phyloP scores from a whole-genome alignment of 2,113 vertebrate genomes.

The Crotophaga sulcirostris region DNA sequence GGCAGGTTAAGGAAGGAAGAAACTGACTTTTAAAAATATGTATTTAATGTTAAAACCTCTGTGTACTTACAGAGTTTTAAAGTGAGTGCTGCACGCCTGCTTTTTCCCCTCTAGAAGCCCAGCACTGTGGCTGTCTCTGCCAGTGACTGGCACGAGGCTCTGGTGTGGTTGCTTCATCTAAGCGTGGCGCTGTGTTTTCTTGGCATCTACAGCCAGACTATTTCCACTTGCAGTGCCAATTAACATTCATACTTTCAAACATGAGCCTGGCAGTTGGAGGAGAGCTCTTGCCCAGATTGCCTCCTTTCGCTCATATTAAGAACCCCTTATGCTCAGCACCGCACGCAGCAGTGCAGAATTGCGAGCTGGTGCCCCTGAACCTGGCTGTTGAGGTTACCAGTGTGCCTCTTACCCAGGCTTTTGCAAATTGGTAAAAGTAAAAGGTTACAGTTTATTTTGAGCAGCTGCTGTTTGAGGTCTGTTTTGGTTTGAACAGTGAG shows the following conservation, averaged over 20 bases:
- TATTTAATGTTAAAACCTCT: background rate
- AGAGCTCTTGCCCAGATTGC: background rate
- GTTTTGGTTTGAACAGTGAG: background rate
- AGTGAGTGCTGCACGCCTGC: background rate
- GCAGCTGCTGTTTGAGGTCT: background rate
- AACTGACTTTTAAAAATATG: background rate
- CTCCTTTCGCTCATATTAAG: background rate
- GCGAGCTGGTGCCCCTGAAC: background rate
- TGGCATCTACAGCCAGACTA: background rate
- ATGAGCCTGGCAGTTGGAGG: background rate
- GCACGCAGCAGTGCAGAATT: background rate
- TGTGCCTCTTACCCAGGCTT: background rate
- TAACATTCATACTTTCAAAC: background rate
- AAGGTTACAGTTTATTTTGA: background rate
- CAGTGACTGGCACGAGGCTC: background rate
- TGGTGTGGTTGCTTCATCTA: background rate
- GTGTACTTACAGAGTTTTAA: background rate
- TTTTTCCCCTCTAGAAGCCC: background rate
- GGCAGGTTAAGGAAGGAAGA: background rate
- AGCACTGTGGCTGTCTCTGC: background rate
- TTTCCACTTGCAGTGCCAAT: background rate
- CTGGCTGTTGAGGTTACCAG: background rate
- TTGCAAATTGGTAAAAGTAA: background rate
- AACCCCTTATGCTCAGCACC: background rate
- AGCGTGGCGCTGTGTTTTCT: background rate